Evolutionary conservation across 1,140 invertebrate genomes (phyloP).

Genomic region (Drosophila ohnishii): DNA sequence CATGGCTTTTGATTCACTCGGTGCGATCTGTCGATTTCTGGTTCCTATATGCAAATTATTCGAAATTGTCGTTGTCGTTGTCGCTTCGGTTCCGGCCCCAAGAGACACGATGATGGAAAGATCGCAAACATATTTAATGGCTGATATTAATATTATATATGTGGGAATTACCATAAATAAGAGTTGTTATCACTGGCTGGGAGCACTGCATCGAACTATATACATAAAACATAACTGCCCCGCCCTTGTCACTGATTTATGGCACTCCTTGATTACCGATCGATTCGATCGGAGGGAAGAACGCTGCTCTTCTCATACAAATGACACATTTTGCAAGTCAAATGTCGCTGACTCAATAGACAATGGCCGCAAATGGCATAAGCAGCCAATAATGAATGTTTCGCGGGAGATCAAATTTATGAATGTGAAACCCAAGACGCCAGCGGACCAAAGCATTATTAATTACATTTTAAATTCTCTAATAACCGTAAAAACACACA

Average conservation of each 20-base stretch:
- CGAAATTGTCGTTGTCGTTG: constrained; percentile 35
- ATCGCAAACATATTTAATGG: constrained; percentile 16
- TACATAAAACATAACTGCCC: constrained; percentile 51
- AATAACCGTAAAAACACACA: constrained; percentile 75
- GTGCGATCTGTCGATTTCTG: constrained; percentile 38
- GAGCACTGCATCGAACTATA: constrained; percentile 21
- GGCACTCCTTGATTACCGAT: constrained; percentile 17
- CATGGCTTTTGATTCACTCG: constrained; percentile 67
- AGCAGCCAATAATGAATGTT: constrained; percentile 55
- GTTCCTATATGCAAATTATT: constrained; percentile 64
- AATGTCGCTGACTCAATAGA: constrained; percentile 57
- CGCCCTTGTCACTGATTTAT: constrained; percentile 52
- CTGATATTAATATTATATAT: constrained; percentile 42
- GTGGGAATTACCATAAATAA: constrained; percentile 58
- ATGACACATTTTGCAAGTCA: constrained; percentile 70
- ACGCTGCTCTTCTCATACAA: constrained; percentile 36
- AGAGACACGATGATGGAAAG: constrained; percentile 49
- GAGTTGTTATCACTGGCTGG: constrained; percentile 36
- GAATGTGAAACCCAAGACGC: constrained; percentile 59
- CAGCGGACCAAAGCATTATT: constrained; percentile 66
- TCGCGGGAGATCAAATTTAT: constrained; percentile 57
- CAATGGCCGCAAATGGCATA: constrained; percentile 46
- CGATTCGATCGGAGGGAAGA: constrained; percentile 12
- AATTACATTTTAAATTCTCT: constrained; percentile 75
- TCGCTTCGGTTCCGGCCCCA: constrained; percentile 62